Evolutionary conservation across 2,888 invertebrate genomes (phyloP).

Genomic region (Pomacea canaliculata): DNA sequence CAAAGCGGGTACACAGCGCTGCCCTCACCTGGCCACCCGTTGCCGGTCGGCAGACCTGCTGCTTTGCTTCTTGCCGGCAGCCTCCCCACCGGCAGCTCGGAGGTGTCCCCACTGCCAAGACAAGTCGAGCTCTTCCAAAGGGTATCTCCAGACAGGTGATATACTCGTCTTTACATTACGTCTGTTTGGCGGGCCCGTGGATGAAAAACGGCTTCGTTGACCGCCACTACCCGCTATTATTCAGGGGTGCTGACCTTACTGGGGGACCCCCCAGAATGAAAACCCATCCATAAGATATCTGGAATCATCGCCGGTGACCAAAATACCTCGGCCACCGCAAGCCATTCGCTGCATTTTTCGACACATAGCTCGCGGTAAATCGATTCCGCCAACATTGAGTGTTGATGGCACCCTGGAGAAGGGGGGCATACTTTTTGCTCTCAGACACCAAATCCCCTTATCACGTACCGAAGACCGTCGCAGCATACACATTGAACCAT

Average conservation of each 20-base stretch:
- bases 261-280: not conserved
- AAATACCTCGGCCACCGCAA: no score
- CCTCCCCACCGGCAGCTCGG: no score
- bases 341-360: no score
- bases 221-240: conserved; percentile 14
- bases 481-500: no score
- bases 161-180: not conserved
- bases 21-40: no score
- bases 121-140: conserved; percentile 1
- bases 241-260: not conserved
- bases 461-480: not conserved
- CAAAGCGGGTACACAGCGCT: not conserved
- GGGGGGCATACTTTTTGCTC: conserved; percentile 8
- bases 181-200: conserved; percentile 14
- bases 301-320: conserved; percentile 7
- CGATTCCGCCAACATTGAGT: conserved; percentile 2
- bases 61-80: no score
- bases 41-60: no score
- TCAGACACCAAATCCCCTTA: not conserved
- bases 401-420: conserved; percentile 1
- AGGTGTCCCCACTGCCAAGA: no score
- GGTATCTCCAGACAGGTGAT: not conserved
- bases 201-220: conserved; percentile 8
- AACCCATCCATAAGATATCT: no score
- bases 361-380: conserved; percentile 13